These are phyloP conservation scores for Drosophila kohkoa DNA, from an alignment of 1,140 invertebrate species.

Conservation along the genomic window DNA sequence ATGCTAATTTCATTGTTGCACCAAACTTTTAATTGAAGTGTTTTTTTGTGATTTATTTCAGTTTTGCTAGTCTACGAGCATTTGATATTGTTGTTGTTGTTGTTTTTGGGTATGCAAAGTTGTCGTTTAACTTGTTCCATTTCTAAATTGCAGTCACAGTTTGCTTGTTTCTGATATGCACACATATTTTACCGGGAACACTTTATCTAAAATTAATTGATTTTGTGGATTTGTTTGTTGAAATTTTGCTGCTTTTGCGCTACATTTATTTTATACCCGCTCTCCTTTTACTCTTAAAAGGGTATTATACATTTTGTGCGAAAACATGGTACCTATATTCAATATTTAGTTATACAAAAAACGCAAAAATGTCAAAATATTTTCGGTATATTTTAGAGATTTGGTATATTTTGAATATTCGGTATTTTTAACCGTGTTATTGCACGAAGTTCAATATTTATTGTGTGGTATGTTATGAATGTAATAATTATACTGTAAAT, in stretches of 20 bases:
- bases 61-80: neutral
- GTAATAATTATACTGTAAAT: too few species aligned
- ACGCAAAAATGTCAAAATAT: too few species aligned
- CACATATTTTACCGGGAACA: conserved; percentile 13
- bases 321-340: too few species aligned
- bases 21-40: conserved; percentile 38
- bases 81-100: conserved; percentile 26
- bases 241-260: neutral
- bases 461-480: too few species aligned
- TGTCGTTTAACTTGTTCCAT: neutral
- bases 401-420: too few species aligned
- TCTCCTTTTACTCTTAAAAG: neutral
- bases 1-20: conserved; percentile 62
- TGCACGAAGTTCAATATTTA: too few species aligned
- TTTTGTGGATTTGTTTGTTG: neutral
- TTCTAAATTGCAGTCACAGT: conserved; percentile 8
- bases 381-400: too few species aligned
- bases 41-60: conserved; percentile 9
- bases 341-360: too few species aligned
- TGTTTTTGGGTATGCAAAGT: conserved; percentile 17
- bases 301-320: too few species aligned
- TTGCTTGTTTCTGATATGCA: conserved; percentile 8
- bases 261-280: neutral
- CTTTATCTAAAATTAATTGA: neutral
- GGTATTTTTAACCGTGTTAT: too few species aligned